Conservation (phyloP, 1,140 invertebrate genomes). For the Monomorium pharaonis region DNA sequence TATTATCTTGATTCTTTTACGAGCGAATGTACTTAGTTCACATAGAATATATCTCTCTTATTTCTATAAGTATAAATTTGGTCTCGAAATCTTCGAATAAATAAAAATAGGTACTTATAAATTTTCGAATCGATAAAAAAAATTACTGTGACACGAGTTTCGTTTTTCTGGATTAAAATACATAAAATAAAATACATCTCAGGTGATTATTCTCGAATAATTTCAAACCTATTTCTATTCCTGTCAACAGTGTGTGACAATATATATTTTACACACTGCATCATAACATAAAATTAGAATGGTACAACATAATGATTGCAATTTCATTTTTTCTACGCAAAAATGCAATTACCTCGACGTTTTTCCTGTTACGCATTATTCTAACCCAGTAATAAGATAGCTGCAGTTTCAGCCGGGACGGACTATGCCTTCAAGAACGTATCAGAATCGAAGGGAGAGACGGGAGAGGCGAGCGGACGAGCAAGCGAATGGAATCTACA, state of each 20-base stretch:
- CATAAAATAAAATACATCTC: too few species aligned
- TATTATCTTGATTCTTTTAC: too few species aligned
- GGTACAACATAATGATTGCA: not conserved
- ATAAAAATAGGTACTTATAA: too few species aligned
- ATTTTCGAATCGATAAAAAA: too few species aligned
- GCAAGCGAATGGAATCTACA: constrained; percentile 71
- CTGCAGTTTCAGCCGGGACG: constrained; percentile 18
- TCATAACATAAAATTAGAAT: constrained; percentile 1
- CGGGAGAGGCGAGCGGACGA: not conserved
- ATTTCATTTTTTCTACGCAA: not conserved
- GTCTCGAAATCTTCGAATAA: too few species aligned
- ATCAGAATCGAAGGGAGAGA: constrained; percentile 44
- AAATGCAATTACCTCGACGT: not conserved
- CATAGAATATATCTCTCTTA: too few species aligned
- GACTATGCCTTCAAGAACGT: constrained; percentile 17
- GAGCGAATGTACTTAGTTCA: too few species aligned
- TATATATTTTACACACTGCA: not conserved
- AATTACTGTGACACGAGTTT: too few species aligned
- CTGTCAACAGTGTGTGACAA: not conserved
- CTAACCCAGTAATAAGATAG: constrained; percentile 39
- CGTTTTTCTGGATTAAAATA: too few species aligned
- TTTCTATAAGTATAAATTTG: too few species aligned
- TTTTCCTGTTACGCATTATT: constrained; percentile 10
- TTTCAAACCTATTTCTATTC: not conserved
- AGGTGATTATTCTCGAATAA: too few species aligned